These are phyloP conservation scores for Syngnathus floridae DNA, from an alignment of 2,113 vertebrate genomes.

Conservation along the genomic window DNA sequence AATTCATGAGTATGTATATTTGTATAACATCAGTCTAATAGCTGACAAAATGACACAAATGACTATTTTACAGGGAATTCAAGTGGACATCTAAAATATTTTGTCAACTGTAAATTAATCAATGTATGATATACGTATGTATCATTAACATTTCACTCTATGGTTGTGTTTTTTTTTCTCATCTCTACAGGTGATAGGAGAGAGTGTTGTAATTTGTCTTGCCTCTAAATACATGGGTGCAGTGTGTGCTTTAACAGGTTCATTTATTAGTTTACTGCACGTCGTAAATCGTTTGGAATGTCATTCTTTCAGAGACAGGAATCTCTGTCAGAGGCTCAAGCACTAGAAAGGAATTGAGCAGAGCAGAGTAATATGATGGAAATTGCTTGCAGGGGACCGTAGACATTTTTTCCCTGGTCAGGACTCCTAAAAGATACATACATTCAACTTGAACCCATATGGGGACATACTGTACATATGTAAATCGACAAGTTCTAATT, in stretches of 20 bases:
- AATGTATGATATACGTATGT: background rate
- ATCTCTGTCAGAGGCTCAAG: background rate
- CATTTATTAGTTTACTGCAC: constrained; percentile 11
- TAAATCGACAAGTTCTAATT: background rate
- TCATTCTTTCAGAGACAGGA: constrained; percentile 2
- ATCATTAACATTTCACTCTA: background rate
- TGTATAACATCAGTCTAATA: background rate
- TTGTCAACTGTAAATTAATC: constrained; percentile 13
- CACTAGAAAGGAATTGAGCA: background rate
- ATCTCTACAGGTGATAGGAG: background rate
- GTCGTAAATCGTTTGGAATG: background rate
- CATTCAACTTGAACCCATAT: background rate
- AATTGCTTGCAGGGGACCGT: background rate
- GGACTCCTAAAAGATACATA: background rate
- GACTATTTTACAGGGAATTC: background rate
- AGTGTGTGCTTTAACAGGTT: background rate
- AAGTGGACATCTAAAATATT: constrained; percentile 11
- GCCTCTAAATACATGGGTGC: background rate
- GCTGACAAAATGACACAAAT: background rate
- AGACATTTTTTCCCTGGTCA: background rate
- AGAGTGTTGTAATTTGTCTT: constrained; percentile 5
- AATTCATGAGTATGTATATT: no score
- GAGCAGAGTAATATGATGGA: background rate
- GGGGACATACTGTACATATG: background rate
- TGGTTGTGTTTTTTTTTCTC: background rate